Evolutionary conservation across 2,797 vertebrate genomes (phyloP).

Genomic region (Molossus alvarezi): DNA sequence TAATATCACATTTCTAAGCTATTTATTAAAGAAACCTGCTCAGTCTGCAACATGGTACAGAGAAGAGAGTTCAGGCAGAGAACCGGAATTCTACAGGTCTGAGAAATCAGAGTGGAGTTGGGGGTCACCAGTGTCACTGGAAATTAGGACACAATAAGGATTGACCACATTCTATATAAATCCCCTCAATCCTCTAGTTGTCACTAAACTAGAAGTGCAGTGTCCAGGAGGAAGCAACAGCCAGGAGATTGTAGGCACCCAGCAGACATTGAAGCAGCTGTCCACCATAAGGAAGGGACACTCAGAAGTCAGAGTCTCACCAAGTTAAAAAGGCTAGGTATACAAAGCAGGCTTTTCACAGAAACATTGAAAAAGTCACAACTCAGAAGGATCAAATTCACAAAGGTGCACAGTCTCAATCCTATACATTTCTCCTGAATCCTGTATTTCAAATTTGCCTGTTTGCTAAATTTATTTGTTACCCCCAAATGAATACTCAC

Average conservation of each 20-base stretch:
- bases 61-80: not conserved
- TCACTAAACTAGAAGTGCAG: not conserved
- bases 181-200: not conserved
- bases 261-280: not conserved
- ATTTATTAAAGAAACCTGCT: not conserved
- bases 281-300: not conserved
- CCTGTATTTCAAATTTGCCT: not conserved
- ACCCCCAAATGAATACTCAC: not conserved
- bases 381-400: constrained; percentile 5
- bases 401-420: not conserved
- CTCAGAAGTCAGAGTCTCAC: not conserved
- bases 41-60: not conserved
- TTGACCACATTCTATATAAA: not conserved
- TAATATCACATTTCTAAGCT: not conserved
- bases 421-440: not conserved
- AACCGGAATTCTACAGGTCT: not conserved
- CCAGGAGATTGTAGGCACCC: not conserved
- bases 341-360: not conserved
- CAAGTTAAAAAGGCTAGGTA: not conserved
- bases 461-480: not conserved
- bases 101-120: not conserved
- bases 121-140: not conserved
- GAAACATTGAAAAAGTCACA: not conserved
- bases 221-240: not conserved
- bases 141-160: not conserved